phyloP scores from a whole-genome alignment of 2,888 invertebrate species.

The Eilema sororculum region DNA sequence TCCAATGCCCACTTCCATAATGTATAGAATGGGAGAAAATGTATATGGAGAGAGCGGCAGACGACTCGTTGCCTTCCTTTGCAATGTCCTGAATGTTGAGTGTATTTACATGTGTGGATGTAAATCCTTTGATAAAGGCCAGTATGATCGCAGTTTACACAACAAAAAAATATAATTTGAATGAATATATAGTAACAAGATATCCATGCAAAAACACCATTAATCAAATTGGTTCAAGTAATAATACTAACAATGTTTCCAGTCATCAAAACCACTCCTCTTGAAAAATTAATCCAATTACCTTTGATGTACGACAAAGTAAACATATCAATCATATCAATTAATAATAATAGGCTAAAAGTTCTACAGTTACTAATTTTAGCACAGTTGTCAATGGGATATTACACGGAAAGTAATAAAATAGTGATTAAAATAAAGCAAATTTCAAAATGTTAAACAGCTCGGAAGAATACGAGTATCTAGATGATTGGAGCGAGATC shows the following conservation, averaged over 20 bases:
- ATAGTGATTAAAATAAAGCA: neutral
- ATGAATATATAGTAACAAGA: neutral
- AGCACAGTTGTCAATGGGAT: neutral
- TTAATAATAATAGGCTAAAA: neutral
- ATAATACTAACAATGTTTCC: neutral
- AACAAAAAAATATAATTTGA: neutral
- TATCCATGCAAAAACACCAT: neutral
- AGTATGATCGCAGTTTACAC: neutral
- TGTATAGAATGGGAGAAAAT: too few relatives aligned
- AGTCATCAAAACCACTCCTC: neutral
- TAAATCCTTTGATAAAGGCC: too few relatives aligned
- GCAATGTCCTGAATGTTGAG: too few relatives aligned
- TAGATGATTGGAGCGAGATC: conserved; percentile 33
- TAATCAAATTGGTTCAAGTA: neutral
- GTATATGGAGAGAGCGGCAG: too few relatives aligned
- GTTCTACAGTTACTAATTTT: neutral
- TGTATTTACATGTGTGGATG: too few relatives aligned
- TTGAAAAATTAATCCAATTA: neutral
- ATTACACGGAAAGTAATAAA: neutral
- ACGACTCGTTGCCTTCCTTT: too few relatives aligned
- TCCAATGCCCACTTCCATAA: too few relatives aligned
- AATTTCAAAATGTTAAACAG: conserved; percentile 27
- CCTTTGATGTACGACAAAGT: neutral
- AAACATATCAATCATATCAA: neutral
- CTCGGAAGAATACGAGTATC: conserved; percentile 10